Conservation (phyloP, 2,797 vertebrate species). For the Falco rusticolus region DNA sequence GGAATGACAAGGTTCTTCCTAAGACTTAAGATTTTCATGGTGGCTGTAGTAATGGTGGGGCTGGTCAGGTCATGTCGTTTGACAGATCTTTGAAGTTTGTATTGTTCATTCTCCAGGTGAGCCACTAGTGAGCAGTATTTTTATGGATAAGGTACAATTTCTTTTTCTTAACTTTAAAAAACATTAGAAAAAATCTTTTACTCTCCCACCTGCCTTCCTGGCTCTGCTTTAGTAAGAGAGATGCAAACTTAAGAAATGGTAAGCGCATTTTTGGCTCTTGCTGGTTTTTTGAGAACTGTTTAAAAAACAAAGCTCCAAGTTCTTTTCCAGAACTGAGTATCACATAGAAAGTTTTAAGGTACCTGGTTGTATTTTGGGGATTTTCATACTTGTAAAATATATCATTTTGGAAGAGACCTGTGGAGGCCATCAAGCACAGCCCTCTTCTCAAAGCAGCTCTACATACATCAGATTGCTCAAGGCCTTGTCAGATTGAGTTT, state of each 20-base stretch:
- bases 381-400: not conserved
- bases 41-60: not conserved
- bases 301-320: not conserved
- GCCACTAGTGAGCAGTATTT: not conserved
- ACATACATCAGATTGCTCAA: not conserved
- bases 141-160: not conserved
- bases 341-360: not conserved
- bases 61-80: not conserved
- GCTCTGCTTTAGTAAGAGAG: not conserved
- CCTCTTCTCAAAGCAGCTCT: not conserved
- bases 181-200: not conserved
- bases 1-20: not conserved
- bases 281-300: not conserved
- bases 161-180: not conserved
- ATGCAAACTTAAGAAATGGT: not conserved
- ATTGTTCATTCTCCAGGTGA: not conserved
- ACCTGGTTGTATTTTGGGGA: not conserved
- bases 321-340: not conserved
- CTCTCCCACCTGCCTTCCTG: not conserved
- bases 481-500: not conserved
- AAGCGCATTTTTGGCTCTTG: not conserved
- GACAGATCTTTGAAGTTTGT: not conserved
- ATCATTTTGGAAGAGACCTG: not conserved
- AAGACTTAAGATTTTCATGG: not conserved
- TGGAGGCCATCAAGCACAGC: not conserved